phyloP scores from a whole-genome alignment of 2,888 invertebrate genomes.

The Myathropa florea region DNA sequence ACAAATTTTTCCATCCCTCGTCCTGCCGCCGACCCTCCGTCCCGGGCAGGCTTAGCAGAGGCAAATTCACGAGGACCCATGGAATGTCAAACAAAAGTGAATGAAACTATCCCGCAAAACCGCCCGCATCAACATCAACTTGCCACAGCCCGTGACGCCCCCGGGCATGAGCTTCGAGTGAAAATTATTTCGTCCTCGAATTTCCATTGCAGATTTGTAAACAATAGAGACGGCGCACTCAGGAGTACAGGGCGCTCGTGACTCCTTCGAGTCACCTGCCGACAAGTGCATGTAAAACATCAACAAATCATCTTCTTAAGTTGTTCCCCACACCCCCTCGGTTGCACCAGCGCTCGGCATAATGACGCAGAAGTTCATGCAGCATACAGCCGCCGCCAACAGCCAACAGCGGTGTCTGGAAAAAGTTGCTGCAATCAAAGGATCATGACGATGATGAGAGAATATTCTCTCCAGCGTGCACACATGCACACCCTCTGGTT shows the following conservation, averaged over 20 bases:
- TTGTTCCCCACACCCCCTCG: constrained; percentile 13
- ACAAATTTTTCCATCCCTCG: constrained; percentile 34
- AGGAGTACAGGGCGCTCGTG: constrained; percentile 5
- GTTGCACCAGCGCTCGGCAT: constrained; percentile 16
- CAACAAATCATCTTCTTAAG: constrained; percentile 52
- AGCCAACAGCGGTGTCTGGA: background rate
- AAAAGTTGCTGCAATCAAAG: constrained; percentile 53
- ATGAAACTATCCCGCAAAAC: constrained; percentile 32
- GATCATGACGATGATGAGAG: constrained; percentile 47
- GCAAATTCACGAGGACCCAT: constrained; percentile 43
- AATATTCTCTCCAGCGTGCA: constrained; percentile 35
- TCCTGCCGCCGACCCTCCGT: too few species aligned
- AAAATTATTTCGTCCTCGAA: constrained; percentile 58
- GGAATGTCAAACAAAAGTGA: constrained; percentile 35
- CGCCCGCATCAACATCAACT: background rate
- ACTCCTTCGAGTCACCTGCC: constrained; percentile 20
- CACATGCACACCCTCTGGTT: constrained; percentile 13
- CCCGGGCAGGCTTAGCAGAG: background rate
- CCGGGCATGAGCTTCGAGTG: constrained; percentile 20
- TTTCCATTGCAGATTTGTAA: constrained; percentile 65
- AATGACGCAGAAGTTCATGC: constrained; percentile 14
- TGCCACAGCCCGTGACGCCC: background rate
- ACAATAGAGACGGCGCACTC: constrained; percentile 37
- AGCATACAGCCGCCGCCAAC: background rate
- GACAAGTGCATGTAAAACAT: constrained; percentile 59